phyloP scores from a whole-genome alignment of 2,888 invertebrate genomes.

The Adelphocoris suturalis region DNA sequence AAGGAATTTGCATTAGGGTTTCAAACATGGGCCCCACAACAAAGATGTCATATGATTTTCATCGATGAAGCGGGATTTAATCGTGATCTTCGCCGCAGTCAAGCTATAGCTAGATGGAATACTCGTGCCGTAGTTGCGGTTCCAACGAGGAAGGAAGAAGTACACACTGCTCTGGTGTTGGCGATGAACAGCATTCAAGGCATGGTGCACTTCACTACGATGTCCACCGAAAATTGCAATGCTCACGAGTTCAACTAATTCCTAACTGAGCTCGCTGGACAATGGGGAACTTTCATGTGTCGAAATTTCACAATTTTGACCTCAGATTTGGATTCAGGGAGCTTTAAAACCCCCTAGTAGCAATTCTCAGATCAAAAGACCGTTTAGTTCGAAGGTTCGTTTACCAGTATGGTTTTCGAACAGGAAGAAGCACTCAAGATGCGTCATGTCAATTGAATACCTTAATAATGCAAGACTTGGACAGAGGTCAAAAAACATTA shows the following conservation, averaged over 20 bases:
- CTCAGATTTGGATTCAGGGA: no score
- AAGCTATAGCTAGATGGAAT: background rate
- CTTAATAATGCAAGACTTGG: no score
- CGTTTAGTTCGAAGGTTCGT: no score
- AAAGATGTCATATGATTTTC: constrained; percentile 2
- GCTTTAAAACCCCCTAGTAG: no score
- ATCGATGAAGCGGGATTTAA: constrained; percentile 12
- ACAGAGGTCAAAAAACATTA: no score
- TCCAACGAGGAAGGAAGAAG: constrained; percentile 37
- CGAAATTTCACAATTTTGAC: no score
- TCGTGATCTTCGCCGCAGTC: constrained; percentile 1
- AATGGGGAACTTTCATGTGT: background rate
- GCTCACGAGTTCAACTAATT: background rate
- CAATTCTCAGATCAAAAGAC: no score
- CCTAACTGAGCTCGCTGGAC: background rate
- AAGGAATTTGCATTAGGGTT: background rate
- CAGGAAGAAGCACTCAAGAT: no score
- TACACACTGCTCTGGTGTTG: background rate
- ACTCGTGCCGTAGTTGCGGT: background rate
- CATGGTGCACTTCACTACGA: background rate
- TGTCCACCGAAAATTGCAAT: constrained; percentile 12
- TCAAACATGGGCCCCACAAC: constrained; percentile 17
- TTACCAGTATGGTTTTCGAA: no score
- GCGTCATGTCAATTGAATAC: no score
- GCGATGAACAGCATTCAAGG: constrained; percentile 43